Conservation (phyloP, 2,113 vertebrate genomes). For the Hassar affinis region DNA sequence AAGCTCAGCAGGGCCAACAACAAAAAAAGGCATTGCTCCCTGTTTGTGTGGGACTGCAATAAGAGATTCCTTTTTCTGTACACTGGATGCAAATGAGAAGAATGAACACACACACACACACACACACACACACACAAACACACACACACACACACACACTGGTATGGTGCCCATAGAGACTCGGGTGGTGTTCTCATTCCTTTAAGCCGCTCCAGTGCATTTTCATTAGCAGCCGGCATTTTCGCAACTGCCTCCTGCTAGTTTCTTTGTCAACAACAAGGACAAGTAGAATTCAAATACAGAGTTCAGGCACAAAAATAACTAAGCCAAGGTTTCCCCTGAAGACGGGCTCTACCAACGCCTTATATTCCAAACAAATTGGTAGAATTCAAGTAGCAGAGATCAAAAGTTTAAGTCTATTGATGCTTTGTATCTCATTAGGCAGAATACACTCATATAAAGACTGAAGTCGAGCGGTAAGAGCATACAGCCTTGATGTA, state of each 20-base stretch:
- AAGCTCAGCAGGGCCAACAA: not conserved
- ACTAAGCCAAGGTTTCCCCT: not conserved
- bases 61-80: conserved; percentile 8
- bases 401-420: not conserved
- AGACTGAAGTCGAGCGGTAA: too few relatives aligned
- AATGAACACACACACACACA: too few relatives aligned
- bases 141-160: not conserved
- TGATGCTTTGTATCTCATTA: not conserved
- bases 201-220: conserved; percentile 18
- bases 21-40: not conserved
- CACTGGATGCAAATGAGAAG: conserved; percentile 13
- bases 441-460: too few relatives aligned
- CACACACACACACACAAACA: too few relatives aligned
- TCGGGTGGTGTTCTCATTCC: conserved; percentile 17
- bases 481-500: too few relatives aligned
- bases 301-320: not conserved
- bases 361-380: not conserved
- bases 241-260: not conserved
- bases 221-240: conserved; percentile 13
- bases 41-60: not conserved
- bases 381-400: not conserved
- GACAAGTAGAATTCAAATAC: conserved; percentile 5
- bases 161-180: conserved; percentile 10
- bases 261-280: conserved; percentile 20
- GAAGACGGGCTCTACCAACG: not conserved